Evolutionary conservation across 2,888 invertebrate genomes (phyloP).

Genomic region (Lamproptera curius): DNA sequence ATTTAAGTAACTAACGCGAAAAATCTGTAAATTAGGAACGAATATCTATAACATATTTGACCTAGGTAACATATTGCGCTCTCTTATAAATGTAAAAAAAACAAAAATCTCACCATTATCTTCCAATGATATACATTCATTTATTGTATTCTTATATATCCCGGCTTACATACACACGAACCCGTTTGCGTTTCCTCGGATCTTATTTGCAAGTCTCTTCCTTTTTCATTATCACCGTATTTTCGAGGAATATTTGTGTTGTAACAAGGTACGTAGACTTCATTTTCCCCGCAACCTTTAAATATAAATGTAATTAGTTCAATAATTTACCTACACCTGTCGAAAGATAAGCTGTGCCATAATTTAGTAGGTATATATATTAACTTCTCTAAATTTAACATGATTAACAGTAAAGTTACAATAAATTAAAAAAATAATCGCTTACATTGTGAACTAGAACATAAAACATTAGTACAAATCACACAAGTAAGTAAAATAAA

Average conservation of each 20-base stretch:
- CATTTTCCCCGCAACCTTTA: background rate
- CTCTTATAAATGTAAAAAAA: no score
- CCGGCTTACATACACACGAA: no score
- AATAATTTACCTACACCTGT: background rate
- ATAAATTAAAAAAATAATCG: background rate
- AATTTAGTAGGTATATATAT: no score
- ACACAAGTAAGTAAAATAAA: background rate
- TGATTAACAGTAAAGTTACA: background rate
- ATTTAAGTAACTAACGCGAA: no score
- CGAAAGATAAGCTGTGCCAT: background rate
- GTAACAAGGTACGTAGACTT: background rate
- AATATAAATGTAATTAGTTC: background rate
- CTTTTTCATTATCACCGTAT: slow-evolving; percentile 8
- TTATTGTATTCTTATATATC: no score
- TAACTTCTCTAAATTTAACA: no score
- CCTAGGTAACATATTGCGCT: no score
- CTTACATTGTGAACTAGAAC: background rate
- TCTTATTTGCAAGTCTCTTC: slow-evolving; percentile 9
- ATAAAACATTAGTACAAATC: background rate
- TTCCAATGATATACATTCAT: no score
- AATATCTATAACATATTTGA: no score
- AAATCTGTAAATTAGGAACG: no score
- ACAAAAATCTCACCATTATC: no score
- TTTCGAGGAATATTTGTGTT: background rate
- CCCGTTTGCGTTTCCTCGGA: slow-evolving; percentile 1